phyloP scores from a whole-genome alignment of 2,113 vertebrate genomes.

The Synchiropus splendidus region DNA sequence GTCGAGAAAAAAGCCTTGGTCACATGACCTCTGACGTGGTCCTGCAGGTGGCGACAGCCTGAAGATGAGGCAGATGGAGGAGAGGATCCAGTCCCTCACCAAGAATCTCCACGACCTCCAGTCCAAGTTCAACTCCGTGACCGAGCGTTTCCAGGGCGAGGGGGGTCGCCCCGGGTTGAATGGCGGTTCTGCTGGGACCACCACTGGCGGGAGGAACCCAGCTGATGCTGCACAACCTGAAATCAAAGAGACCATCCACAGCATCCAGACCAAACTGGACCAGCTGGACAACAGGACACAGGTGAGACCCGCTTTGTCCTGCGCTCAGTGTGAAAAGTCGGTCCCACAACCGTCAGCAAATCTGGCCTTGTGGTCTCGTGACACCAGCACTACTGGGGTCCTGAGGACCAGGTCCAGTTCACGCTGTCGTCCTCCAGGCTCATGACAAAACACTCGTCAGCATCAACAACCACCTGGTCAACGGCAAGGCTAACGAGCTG shows the following conservation, averaged over 20 bases:
- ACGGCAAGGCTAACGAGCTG: constrained; percentile 48
- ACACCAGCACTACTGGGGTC: no score
- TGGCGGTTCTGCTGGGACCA: background rate
- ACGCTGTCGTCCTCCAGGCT: constrained; percentile 24
- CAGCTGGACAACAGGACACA: constrained; percentile 79
- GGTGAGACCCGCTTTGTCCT: constrained; percentile 17
- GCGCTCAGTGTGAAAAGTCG: no score
- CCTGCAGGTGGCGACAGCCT: constrained; percentile 66
- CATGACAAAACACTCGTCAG: constrained; percentile 75
- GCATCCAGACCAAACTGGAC: constrained; percentile 82
- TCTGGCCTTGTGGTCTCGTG: no score
- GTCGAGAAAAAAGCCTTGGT: no score
- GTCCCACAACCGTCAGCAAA: no score
- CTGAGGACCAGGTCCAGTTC: no score
- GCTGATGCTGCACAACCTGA: constrained; percentile 76
- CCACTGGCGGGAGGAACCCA: constrained; percentile 61
- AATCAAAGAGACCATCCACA: constrained; percentile 79
- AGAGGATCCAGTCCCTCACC: constrained; percentile 76
- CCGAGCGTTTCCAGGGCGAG: constrained; percentile 58
- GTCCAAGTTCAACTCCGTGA: constrained; percentile 63
- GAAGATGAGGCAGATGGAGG: constrained; percentile 77
- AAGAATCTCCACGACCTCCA: constrained; percentile 76
- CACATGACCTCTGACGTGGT: background rate
- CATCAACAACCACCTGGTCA: constrained; percentile 73
- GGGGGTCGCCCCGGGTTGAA: constrained; percentile 36